phyloP scores from a whole-genome alignment of 2,888 invertebrate genomes.

The Halocaridina rubra region DNA sequence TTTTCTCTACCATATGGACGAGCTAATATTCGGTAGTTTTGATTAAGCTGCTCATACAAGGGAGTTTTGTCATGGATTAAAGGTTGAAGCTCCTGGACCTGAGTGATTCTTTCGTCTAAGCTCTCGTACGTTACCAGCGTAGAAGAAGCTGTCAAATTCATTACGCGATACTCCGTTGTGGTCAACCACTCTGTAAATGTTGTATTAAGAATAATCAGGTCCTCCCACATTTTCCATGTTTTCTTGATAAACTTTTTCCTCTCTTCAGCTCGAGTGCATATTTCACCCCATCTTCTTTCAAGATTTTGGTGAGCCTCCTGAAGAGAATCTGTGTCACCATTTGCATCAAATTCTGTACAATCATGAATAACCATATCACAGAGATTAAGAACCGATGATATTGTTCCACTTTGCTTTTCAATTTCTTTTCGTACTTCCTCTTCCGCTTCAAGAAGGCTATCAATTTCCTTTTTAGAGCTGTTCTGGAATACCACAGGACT shows the following conservation, averaged over 20 bases:
- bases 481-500: slow-evolving; percentile 60
- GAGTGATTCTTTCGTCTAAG: slow-evolving; percentile 20
- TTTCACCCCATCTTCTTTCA: slow-evolving; percentile 61
- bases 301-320: slow-evolving; percentile 59
- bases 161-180: slow-evolving; percentile 41
- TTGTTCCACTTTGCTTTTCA: slow-evolving; percentile 58
- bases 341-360: slow-evolving; percentile 62
- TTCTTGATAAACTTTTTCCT: slow-evolving; percentile 59
- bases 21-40: slow-evolving; percentile 57
- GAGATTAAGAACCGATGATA: slow-evolving; percentile 61
- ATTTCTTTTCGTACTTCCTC: slow-evolving; percentile 60
- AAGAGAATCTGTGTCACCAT: slow-evolving; percentile 61
- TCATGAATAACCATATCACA: slow-evolving; percentile 63
- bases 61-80: slow-evolving; percentile 59
- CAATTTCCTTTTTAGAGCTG: slow-evolving; percentile 60
- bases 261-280: slow-evolving; percentile 56
- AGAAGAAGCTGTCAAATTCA: slow-evolving; percentile 25
- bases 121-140: slow-evolving; percentile 41
- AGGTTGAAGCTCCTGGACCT: slow-evolving; percentile 52
- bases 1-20: slow-evolving; percentile 60
- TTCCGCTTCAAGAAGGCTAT: slow-evolving; percentile 46
- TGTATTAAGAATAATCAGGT: slow-evolving; percentile 40
- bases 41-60: slow-evolving; percentile 58
- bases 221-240: slow-evolving; percentile 62
- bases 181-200: slow-evolving; percentile 52